Base-by-base conservation (phyloP, 2,113 vertebrate species). In the Oreamnos americanus region DNA sequence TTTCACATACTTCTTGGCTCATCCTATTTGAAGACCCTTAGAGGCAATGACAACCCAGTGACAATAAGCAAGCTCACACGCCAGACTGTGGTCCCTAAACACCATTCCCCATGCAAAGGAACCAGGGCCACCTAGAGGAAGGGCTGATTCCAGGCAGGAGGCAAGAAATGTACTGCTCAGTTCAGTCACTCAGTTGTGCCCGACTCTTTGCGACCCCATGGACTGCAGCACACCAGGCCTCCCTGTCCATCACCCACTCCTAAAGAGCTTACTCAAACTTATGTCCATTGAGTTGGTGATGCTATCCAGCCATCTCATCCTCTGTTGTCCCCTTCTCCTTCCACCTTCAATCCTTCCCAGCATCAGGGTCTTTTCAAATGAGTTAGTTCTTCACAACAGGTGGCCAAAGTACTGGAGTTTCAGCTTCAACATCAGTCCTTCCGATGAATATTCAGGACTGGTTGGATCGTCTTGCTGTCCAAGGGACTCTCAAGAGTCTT, bases 131-230 rank as follows among this genome's bases (percentile, higher is more conserved):
- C 62, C 17, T 43, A 58, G 23, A 85, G 8, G 25, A 57, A 67
- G 10, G 26, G 47, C n/a, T 9, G 21, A 11, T 43, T n/a, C 36
- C 62, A 62, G 39, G 21, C 6, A 91, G 33, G 25, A 58, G 51
- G 43, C 33, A 67, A 8, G 36, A 86, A 53, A 58, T 23, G 67
- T 36, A 71, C 10, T 71, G n/a, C 23, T 71, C 67, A 71, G 67
- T 39, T 23, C n/a, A 71, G 10, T 39, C 19, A 0, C 6, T 71
- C 67, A 12, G n/a, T 71, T 1, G 0, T 71, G n/a, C 13, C 67
- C 0, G 19, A 23, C 67, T 71, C n/a, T 39, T 6, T 39, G 19
- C 0, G 2, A 71, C 2, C 9, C 67, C n/a, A 13, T 13, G 67
- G n/a, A 71, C n/a, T 13, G 67, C 19, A 71, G 67, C 67, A 23